Base-by-base conservation (phyloP, 2,113 vertebrate genomes). In the Macroglossus sobrinus region DNA sequence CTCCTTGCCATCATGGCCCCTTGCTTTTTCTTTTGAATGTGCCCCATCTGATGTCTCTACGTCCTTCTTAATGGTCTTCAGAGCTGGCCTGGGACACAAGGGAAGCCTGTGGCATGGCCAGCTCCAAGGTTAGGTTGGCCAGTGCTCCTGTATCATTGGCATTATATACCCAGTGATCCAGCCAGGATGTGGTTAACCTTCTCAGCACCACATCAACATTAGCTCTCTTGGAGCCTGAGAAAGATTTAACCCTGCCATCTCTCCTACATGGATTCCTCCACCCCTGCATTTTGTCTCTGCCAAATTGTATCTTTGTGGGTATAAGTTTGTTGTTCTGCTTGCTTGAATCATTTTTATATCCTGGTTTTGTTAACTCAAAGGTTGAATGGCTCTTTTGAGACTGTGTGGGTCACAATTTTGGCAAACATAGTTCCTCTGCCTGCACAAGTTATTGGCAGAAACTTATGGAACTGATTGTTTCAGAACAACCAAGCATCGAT, bases 401-500 rank as follows among this genome's bases (percentile, higher is more conserved):
- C 3, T 0, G 15, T 28, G 55, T 26, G 3, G 24, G 14, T 50
- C 85, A 45, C 18, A 50, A 2, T 2, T 35, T 10, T 78, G 76
- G 69, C 33, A 12, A 14, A 38, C 30, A 15, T 1, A 15, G 2
- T 16, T 12, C 38, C 14, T 50, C 0, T 11, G 28, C 66, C 28
- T 7, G 0, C 21, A 53, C 2, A 11, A 53, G 11, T 7, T 1
- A 1, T 3, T 24, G 43, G 7, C 35, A 28, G 7, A 63, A 92
- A 16, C 22, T 4, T 5, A 0, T 0, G 1, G 2, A 5, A 3
- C 3, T 5, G 26, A 18, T 7, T 8, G 84, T n/a, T 59, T 1
- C 10, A 21, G 12, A 7, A 26, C 2, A 69, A 40, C 35, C 35
- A 1, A 7, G 21, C 28, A 3, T 16, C 0, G 18, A n/a, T 53